A percentile compares a stretch with the other conserved stretches of the same genome.
Conservation (phyloP, 1,140 invertebrate species). For the Halesus radiatus region DNA sequence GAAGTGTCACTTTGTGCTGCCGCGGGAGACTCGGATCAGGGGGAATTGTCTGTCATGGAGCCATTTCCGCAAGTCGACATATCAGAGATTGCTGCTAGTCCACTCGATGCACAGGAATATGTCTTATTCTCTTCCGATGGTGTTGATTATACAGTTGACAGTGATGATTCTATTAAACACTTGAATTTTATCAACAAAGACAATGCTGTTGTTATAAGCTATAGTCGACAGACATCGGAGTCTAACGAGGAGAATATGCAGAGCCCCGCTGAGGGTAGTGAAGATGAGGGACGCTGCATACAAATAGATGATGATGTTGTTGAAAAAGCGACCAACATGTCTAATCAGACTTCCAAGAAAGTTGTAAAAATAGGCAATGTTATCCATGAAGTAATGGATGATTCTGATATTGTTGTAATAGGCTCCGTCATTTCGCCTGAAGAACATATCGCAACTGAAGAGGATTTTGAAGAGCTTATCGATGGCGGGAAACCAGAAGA, state of each 20-base stretch:
- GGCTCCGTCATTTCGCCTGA: conserved; percentile 74
- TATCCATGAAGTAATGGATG: conserved; percentile 69
- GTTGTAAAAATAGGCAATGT: conserved; percentile 62
- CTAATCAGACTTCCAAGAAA: conserved; percentile 21
- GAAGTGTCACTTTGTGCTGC: conserved; percentile 74
- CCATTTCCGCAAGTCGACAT: conserved; percentile 71
- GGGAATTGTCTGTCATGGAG: conserved; percentile 74
- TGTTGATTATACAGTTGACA: conserved; percentile 72
- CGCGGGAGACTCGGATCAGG: conserved; percentile 69
- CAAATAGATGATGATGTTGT: conserved; percentile 42
- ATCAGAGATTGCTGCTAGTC: conserved; percentile 71
- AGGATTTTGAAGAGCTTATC: conserved; percentile 74
- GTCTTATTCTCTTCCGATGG: conserved; percentile 75
- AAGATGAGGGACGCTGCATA: conserved; percentile 51
- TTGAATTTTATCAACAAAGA: conserved; percentile 57
- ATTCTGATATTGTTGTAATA: conserved; percentile 75
- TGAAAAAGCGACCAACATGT: conserved; percentile 37
- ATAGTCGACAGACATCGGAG: conserved; percentile 53
- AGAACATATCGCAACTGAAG: conserved; percentile 74
- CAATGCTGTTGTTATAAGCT: conserved; percentile 53
- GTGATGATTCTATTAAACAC: conserved; percentile 73
- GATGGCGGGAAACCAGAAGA: conserved; percentile 71
- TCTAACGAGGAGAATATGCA: conserved; percentile 51
- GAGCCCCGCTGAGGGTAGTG: conserved; percentile 56
- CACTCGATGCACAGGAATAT: conserved; percentile 74